phyloP scores from a whole-genome alignment of 2,797 vertebrate species.

The Acropternis orthonyx region DNA sequence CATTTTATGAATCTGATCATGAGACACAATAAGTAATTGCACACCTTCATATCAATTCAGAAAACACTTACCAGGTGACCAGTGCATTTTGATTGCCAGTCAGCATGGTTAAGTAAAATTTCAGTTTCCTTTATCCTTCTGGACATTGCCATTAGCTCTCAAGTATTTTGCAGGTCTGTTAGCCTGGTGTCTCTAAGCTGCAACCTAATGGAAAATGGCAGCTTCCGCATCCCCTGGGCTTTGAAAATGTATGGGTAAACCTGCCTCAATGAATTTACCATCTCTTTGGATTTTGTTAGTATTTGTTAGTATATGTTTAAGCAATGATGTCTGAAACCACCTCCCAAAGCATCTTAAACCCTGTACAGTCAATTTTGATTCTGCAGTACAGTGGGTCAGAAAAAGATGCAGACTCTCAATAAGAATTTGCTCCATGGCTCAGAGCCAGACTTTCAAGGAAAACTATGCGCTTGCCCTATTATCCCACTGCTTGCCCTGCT shows the following conservation, averaged over 20 bases:
- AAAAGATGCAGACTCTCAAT: background rate
- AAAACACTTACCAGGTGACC: background rate
- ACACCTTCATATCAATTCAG: background rate
- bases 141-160: background rate
- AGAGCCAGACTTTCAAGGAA: background rate
- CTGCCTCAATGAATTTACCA: background rate
- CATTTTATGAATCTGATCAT: background rate
- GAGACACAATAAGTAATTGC: background rate
- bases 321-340: background rate
- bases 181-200: background rate
- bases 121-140: background rate
- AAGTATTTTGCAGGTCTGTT: background rate
- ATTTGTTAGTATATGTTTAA: background rate
- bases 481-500: background rate
- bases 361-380: background rate
- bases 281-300: background rate
- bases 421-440: background rate
- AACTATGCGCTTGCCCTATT: background rate
- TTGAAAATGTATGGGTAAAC: background rate
- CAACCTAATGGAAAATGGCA: background rate
- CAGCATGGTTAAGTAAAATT: background rate
- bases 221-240: background rate
- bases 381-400: background rate
- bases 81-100: background rate
- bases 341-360: background rate